A percentile compares a stretch with the other conserved stretches of the same genome.
These are phyloP conservation scores for Uropetala carovei DNA, from an alignment of 2,888 invertebrate species.

Conservation along the genomic window DNA sequence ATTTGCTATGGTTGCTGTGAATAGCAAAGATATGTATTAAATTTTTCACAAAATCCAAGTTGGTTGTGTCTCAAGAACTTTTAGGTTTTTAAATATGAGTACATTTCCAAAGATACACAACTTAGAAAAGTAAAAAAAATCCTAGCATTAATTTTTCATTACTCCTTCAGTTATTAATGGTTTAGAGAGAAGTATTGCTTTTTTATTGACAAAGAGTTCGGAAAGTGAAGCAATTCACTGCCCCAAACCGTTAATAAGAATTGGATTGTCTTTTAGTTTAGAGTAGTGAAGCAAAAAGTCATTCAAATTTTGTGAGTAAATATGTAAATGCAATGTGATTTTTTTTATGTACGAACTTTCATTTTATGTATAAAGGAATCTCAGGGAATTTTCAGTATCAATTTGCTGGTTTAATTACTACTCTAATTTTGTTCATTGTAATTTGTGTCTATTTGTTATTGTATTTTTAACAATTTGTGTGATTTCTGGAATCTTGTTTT, in stretches of 20 bases:
- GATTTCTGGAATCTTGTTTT: constrained; percentile 59
- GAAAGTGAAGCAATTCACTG: constrained; percentile 31
- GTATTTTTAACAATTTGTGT: constrained; percentile 62
- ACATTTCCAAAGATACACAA: constrained; percentile 63
- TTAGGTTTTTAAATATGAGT: constrained; percentile 52
- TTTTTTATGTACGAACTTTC: constrained; percentile 62
- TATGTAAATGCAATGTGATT: constrained; percentile 10
- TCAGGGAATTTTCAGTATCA: constrained; percentile 66
- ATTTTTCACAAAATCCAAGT: constrained; percentile 47
- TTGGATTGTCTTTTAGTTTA: constrained; percentile 18
- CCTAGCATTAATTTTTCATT: constrained; percentile 47
- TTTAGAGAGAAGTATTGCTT: constrained; percentile 30
- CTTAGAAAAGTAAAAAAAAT: constrained; percentile 43
- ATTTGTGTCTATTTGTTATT: constrained; percentile 60
- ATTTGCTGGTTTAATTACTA: constrained; percentile 64
- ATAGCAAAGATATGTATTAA: constrained; percentile 20
- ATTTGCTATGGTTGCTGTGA: constrained; percentile 30
- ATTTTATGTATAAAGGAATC: constrained; percentile 64
- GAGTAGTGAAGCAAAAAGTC: constrained; percentile 50
- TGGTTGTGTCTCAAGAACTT: constrained; percentile 53
- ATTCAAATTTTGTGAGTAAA: constrained; percentile 53
- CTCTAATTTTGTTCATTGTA: constrained; percentile 62
- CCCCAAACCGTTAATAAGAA: constrained; percentile 23
- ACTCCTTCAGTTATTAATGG: constrained; percentile 32
- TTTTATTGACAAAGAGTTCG: constrained; percentile 1